Evolutionary conservation across 2,888 invertebrate species (phyloP).

Genomic region (Orchesellides sinensis): DNA sequence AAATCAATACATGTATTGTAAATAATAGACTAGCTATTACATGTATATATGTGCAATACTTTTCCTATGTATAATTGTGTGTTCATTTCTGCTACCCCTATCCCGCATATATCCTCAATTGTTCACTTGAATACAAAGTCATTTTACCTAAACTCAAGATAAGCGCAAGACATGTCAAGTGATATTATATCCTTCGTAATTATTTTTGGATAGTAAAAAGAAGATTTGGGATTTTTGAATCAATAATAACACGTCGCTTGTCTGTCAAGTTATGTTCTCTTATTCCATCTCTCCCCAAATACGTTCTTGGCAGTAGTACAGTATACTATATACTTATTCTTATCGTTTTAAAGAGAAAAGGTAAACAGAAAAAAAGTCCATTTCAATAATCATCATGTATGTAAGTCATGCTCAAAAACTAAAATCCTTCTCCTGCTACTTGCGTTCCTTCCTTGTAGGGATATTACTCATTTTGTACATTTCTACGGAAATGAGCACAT

Average conservation of each 20-base stretch:
- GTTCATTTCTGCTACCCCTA: neutral
- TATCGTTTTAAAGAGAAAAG: conserved; percentile 37
- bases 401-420: conserved; percentile 28
- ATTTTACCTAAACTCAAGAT: conserved; percentile 56
- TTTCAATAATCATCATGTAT: conserved; percentile 34
- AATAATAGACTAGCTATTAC: neutral
- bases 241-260: conserved; percentile 64
- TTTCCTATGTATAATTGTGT: neutral
- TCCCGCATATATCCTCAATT: conserved; percentile 16
- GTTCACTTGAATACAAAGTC: conserved; percentile 52
- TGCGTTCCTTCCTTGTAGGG: neutral
- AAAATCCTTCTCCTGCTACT: conserved; percentile 4
- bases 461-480: neutral
- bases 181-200: conserved; percentile 59
- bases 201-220: conserved; percentile 36
- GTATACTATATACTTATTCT: neutral
- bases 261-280: conserved; percentile 56
- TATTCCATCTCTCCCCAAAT: conserved; percentile 4
- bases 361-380: conserved; percentile 25
- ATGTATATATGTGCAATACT: neutral
- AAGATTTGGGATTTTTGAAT: conserved; percentile 35
- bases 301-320: neutral
- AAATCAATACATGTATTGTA: neutral
- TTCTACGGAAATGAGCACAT: neutral
- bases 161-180: conserved; percentile 60